Conservation (phyloP, 2,113 vertebrate species). For the Anoplopoma fimbria region DNA sequence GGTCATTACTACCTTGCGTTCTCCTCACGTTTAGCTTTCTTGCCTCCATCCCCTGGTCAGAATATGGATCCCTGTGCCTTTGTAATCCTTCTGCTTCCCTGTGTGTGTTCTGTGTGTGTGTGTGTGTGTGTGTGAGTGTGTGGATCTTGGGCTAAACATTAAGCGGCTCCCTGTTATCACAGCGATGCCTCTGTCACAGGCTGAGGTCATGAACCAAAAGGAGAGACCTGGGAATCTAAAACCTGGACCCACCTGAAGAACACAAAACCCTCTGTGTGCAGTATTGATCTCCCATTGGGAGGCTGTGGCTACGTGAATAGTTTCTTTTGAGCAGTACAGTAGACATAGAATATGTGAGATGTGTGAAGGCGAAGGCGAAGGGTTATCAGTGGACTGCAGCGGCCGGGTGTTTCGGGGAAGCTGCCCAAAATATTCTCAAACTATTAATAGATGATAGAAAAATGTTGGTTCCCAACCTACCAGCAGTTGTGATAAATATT, state of each 20-base stretch:
- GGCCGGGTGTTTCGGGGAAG: conserved; percentile 18
- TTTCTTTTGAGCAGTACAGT: conserved; percentile 8
- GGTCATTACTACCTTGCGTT: conserved; percentile 1
- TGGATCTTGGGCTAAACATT: conserved; percentile 81
- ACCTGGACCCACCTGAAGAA: conserved; percentile 11
- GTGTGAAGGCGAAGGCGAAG: not conserved
- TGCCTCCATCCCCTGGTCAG: conserved; percentile 70
- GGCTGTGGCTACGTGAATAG: conserved; percentile 16
- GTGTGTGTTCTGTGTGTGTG: conserved; percentile 42
- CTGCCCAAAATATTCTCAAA: not conserved
- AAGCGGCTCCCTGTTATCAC: conserved; percentile 75
- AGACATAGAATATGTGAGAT: conserved; percentile 19
- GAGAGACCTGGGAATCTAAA: conserved; percentile 12
- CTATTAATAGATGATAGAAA: not conserved
- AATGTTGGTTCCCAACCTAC: not conserved
- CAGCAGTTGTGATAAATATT: not conserved
- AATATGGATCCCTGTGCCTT: conserved; percentile 46
- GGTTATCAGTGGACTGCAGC: conserved; percentile 43
- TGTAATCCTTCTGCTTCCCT: conserved; percentile 67
- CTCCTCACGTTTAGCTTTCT: conserved; percentile 41
- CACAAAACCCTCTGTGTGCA: not conserved
- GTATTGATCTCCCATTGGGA: conserved; percentile 39
- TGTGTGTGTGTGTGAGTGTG: conserved; percentile 49
- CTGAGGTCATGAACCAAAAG: conserved; percentile 23
- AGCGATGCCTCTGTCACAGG: conserved; percentile 65